These are phyloP conservation scores for Apotomis capreana DNA, from an alignment of 2,888 invertebrate species.

Conservation along the genomic window DNA sequence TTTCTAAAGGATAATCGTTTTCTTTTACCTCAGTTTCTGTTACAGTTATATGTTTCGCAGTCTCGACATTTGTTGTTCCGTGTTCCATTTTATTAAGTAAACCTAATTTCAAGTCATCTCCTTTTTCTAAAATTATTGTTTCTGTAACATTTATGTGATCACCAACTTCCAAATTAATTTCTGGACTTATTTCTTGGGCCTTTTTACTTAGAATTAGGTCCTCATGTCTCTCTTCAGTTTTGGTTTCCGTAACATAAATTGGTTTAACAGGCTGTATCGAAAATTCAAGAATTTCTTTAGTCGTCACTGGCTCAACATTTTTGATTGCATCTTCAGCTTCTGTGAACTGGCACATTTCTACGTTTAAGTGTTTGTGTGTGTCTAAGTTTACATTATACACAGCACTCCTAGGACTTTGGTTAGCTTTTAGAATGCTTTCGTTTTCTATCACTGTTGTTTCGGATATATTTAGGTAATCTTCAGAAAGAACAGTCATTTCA, in stretches of 20 bases:
- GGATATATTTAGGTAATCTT: conserved; percentile 61
- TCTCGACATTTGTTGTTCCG: conserved; percentile 51
- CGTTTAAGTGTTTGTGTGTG: conserved; percentile 59
- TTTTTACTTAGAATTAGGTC: conserved; percentile 50
- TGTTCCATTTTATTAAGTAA: conserved; percentile 52
- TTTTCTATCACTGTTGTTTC: conserved; percentile 62
- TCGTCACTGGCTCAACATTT: conserved; percentile 41
- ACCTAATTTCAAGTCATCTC: conserved; percentile 48
- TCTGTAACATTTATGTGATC: conserved; percentile 54
- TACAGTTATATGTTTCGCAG: conserved; percentile 81
- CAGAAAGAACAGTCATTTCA: conserved; percentile 72
- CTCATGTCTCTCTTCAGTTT: conserved; percentile 69
- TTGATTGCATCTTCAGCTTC: conserved; percentile 57
- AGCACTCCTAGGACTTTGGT: conserved; percentile 48
- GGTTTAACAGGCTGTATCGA: conserved; percentile 56
- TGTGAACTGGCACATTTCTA: conserved; percentile 55
- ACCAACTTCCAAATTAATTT: conserved; percentile 57
- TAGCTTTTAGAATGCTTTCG: conserved; percentile 54
- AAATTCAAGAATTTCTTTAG: conserved; percentile 52
- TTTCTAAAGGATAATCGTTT: conserved; percentile 63
- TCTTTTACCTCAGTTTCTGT: conserved; percentile 78
- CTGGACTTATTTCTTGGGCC: conserved; percentile 47
- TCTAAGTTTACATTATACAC: conserved; percentile 54
- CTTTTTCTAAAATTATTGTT: conserved; percentile 57
- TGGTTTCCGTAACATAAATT: conserved; percentile 73